Evolutionary conservation across 1,140 invertebrate species (phyloP).

Genomic region (Paralvinella palmiformis): DNA sequence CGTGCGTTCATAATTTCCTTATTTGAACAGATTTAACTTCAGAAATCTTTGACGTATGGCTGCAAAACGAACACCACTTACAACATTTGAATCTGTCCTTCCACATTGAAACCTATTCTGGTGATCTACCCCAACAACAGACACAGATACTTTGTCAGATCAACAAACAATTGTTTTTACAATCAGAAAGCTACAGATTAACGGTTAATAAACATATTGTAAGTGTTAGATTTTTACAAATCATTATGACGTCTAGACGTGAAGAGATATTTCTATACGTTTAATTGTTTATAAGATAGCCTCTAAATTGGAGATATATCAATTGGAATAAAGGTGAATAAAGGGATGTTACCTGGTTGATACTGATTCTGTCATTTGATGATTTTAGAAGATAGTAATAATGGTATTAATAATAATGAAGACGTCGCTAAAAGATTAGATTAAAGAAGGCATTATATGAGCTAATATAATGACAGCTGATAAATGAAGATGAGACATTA

Average conservation of each 20-base stretch:
- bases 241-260: not conserved
- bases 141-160: conserved; percentile 2
- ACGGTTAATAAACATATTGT: conserved; percentile 40
- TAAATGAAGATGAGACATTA: too few species aligned
- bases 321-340: too few species aligned
- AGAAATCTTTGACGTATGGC: not conserved
- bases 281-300: too few species aligned
- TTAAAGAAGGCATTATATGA: too few species aligned
- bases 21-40: not conserved
- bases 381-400: too few species aligned
- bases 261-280: not conserved
- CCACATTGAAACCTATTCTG: not conserved
- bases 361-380: too few species aligned
- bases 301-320: too few species aligned
- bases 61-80: not conserved
- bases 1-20: not conserved
- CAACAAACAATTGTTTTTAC: conserved; percentile 4
- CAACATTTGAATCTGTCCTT: not conserved
- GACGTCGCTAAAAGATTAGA: too few species aligned
- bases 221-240: conserved; percentile 30
- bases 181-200: conserved; percentile 9
- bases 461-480: too few species aligned
- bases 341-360: too few species aligned
- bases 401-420: too few species aligned
- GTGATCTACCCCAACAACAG: not conserved